Base-by-base conservation (phyloP, 2,888 invertebrate species). In the Cistogaster globosa region DNA sequence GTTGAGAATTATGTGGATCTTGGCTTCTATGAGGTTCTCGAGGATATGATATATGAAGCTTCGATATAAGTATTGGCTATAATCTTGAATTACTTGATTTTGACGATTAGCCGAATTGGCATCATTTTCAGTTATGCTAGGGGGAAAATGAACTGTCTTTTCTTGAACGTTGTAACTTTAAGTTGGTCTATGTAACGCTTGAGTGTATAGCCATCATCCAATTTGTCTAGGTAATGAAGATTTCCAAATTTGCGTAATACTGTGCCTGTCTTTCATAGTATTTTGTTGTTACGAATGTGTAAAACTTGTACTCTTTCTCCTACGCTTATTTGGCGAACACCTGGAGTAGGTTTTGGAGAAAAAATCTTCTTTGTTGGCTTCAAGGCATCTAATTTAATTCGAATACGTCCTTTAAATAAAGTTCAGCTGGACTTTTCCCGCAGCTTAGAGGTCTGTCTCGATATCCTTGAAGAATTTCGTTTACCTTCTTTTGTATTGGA, bases 161-260 rank as follows among this genome's bases (percentile, higher is more conserved):
- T 42, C 18, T 36, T 65, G 60, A 8, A 72, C 53, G 8, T 69
- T 82, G 53, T 53, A 12, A 1, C 12, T 16, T 53, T 71, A 8
- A 83, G 8, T 48, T 77, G 65, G 16, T 83, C 57, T 14, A 71
- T 77, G 22, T 77, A 67, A 4, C 77, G 71, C 68, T 83, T 79
- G 1, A 79, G 55, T 55, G 60, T 83, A 38, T 77, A 77, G 0
- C 77, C 71, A 53, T 83, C 68, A 60, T 77, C 83, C 5, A 81
- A 45, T 75, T 69, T 74, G n/a, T 72, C 72, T 32, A 72, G 16
- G 16, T 38, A 78, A 67, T 78, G 83, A 20, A 72, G 48, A n/a
- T 26, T 9, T 16, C 63, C 45, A 45, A 14, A 45, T 12, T 45
- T 45, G 9, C 14, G 45, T 14, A 45, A 14, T 12, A 45, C 45